Base-by-base conservation (phyloP, 2,888 invertebrate genomes). In the Mycogona germanica region DNA sequence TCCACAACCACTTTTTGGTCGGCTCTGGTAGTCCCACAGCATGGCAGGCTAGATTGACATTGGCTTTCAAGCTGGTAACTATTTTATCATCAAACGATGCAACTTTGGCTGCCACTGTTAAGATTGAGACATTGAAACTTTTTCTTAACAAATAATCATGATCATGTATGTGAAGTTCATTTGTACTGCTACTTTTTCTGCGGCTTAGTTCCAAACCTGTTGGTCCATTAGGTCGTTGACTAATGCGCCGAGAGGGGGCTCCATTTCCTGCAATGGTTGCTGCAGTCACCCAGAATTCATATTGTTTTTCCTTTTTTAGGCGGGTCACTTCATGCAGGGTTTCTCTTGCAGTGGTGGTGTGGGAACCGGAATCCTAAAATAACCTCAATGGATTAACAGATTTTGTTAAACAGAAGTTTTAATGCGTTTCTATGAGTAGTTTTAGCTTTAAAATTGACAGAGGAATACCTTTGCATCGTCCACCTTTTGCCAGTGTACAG, bases 1-100 rank as follows among this genome's bases (percentile, higher is more conserved):
- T 48, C 25, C 30, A 51, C n/a, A 41, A 25, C 93, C 92, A 95
- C 37, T 82, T 78, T 52, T 92, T 86, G 62, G 84, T 83, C 0
- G 93, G 93, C 47, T 83, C 81, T n/a, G 93, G 93, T 29, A 88
- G 82, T 17, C 95, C 95, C 40, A 95, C 92, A 51, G 91, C 87
- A 25, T 88, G 76, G 65, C 95, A 96, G 0, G 91, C 91, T 64
- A 96, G 73, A 63, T 86, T 87, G 1, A 92, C 85, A 64, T 89
- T 87, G 73, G 91, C 87, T 71, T 88, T 87, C 58, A 55, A 58
- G 14, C 40, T 41, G 37, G 40, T 40, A 5, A 63, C 86, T 68
- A 92, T 86, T 19, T 84, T 83, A 67, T 87, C 87, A 66, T 93
- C 91, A 70, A 95, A 95, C 1, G 92, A 92, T 42, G 92, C 91